Conservation (phyloP, 1,140 invertebrate genomes). For the Leptoteleia sp. region DNA sequence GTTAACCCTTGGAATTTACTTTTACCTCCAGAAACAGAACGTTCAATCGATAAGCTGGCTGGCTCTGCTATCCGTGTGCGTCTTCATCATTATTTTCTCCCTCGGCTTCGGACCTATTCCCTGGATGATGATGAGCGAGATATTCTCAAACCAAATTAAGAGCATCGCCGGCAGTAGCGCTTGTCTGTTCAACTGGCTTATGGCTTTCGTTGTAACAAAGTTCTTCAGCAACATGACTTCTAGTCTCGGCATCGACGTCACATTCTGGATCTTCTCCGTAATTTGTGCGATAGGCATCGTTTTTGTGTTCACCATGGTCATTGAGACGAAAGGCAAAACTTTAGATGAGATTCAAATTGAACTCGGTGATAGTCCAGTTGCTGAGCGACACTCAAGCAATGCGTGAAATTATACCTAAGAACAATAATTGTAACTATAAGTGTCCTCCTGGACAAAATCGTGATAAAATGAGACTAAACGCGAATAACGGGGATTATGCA, state of each 20-base stretch:
- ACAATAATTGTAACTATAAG: conserved; percentile 37
- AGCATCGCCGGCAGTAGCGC: conserved; percentile 88
- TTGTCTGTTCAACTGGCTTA: conserved; percentile 89
- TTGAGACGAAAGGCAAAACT: conserved; percentile 95
- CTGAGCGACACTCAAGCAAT: conserved; percentile 22
- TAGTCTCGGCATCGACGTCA: conserved; percentile 83
- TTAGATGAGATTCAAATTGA: conserved; percentile 90
- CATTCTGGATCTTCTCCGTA: conserved; percentile 91
- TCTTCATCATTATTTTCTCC: conserved; percentile 90
- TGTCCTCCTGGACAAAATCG: conserved; percentile 31
- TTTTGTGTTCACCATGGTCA: conserved; percentile 90
- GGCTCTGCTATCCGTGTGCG: conserved; percentile 86
- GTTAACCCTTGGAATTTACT: conserved; percentile 84
- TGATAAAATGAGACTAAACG: conserved; percentile 54
- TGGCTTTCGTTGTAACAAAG: conserved; percentile 91
- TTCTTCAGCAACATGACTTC: conserved; percentile 85
- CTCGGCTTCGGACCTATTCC: conserved; percentile 90
- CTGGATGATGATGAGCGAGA: conserved; percentile 89
- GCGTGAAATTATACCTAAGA: conserved; percentile 35
- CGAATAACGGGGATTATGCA: conserved; percentile 21
- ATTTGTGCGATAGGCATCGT: conserved; percentile 86
- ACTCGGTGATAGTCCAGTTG: conserved; percentile 72
- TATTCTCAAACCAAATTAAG: conserved; percentile 86
- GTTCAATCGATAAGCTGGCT: conserved; percentile 84
- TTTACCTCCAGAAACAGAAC: conserved; percentile 83